Base-by-base conservation (phyloP, 2,797 vertebrate genomes). In the Zenarchopterus dispar region DNA sequence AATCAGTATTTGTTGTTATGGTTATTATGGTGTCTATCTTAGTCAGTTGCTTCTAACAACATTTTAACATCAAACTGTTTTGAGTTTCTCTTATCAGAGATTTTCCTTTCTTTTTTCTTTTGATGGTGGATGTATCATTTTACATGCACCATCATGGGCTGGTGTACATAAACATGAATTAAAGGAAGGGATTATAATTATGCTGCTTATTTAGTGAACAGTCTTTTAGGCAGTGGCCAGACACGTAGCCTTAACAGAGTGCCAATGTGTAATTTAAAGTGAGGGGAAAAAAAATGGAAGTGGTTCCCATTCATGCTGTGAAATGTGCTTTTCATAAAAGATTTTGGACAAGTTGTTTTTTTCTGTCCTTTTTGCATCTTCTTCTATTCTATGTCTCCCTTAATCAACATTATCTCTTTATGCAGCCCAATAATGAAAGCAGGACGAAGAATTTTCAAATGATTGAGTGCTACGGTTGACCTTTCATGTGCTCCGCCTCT, bases 361-460 rank as follows among this genome's bases (percentile, higher is more conserved):
- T 76, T 69, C 67, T 60, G 56, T 82, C 70, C 46, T 50, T 17
- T 59, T 45, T 64, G 71, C 41, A 60, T 7, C 56, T 52, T 62
- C 54, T 71, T 67, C 46, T 24, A 67, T 41, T 59, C 49, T 51
- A 17, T 36, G 48, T 47, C 57, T 62, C 42, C 24, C 63, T 71
- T 71, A 62, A 73, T 77, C 72, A 82, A 69, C 26, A 73, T 73
- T 67, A 70, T 75, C 36, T 57, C 73, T 73, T 64, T 52, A 63
- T 66, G 63, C 60, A 67, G 62, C 71, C 67, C 78, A 64, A 70
- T 90, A 82, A 85, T 85, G 82, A 84, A 87, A 84, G 72, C 79
- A 77, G 89, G 89, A 93, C 92, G 92, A 93, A 90, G 83, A 90
- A 91, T 89, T 88, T 89, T 87, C 84, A 85, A 90, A 89, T 91